Evolutionary conservation across 92 coral and sea anemone genomes (phyloP).

Genomic region (Parazoanthus swiftii): DNA sequence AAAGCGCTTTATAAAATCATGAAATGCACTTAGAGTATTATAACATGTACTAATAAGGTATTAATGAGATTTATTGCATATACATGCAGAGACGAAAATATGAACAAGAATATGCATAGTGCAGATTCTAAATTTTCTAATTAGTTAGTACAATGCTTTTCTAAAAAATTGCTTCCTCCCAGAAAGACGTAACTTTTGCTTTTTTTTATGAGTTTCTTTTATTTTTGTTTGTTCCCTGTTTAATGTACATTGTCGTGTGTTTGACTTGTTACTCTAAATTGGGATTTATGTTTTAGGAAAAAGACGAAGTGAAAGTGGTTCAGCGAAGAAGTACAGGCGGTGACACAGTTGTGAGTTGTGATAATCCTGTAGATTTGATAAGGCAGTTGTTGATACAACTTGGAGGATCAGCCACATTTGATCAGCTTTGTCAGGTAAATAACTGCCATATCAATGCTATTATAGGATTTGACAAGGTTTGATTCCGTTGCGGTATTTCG

Average conservation of each 20-base stretch:
- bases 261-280: neutral
- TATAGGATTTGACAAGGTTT: neutral
- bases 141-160: too few relatives aligned
- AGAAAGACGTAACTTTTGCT: neutral
- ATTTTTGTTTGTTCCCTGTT: neutral
- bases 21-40: too few relatives aligned
- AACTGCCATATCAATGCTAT: neutral
- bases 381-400: constrained; percentile 56
- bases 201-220: too few relatives aligned
- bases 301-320: constrained; percentile 49
- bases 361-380: constrained; percentile 67
- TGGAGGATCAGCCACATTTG: constrained; percentile 77
- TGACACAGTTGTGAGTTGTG: constrained; percentile 47
- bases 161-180: neutral
- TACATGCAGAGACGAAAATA: too few relatives aligned
- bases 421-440: constrained; percentile 76
- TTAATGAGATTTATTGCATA: too few relatives aligned
- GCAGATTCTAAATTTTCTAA: too few relatives aligned
- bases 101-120: too few relatives aligned
- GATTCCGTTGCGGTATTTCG: too few relatives aligned
- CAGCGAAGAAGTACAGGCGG: constrained; percentile 14
- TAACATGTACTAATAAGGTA: too few relatives aligned
- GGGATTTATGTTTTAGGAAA: constrained; percentile 31
- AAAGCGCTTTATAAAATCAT: too few relatives aligned
- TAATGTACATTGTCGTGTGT: neutral